Conservation (phyloP, 2,797 vertebrate species). For the Jordanella pulchra region DNA sequence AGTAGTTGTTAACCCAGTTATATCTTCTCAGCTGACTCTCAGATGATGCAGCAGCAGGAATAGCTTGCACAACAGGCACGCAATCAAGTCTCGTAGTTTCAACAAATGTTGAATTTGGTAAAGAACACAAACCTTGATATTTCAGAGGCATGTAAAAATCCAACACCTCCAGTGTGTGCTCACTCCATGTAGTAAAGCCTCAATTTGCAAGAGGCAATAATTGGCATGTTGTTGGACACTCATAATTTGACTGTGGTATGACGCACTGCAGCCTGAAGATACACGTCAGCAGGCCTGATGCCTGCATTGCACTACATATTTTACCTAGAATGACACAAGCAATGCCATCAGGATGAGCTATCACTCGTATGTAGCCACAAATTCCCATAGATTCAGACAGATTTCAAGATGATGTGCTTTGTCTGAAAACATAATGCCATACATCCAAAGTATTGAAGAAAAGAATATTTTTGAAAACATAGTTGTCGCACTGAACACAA, state of each 20-base stretch:
- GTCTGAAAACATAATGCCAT: not conserved
- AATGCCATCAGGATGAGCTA: constrained; percentile 14
- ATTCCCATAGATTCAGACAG: not conserved
- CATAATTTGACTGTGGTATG: constrained; percentile 50
- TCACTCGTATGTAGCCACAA: not conserved
- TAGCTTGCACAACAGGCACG: constrained; percentile 13
- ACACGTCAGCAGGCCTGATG: constrained; percentile 39
- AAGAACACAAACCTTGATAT: constrained; percentile 7
- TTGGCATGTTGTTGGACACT: constrained; percentile 51
- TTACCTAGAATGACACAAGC: constrained; percentile 25
- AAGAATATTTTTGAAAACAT: not conserved
- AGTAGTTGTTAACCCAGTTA: constrained; percentile 6
- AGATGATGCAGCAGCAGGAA: constrained; percentile 32
- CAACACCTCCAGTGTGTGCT: constrained; percentile 6
- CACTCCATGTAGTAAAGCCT: constrained; percentile 22
- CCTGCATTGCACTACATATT: constrained; percentile 42
- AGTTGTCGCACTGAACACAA: not conserved
- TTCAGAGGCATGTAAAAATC: constrained; percentile 11
- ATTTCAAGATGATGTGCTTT: not conserved
- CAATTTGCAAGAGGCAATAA: constrained; percentile 49
- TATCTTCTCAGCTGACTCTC: constrained; percentile 48
- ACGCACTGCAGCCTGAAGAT: constrained; percentile 44
- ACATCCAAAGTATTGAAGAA: not conserved
- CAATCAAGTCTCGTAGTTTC: constrained; percentile 5
- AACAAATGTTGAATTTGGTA: constrained; percentile 13